phyloP scores from a whole-genome alignment of 2,888 invertebrate species.

The Biston betularia region DNA sequence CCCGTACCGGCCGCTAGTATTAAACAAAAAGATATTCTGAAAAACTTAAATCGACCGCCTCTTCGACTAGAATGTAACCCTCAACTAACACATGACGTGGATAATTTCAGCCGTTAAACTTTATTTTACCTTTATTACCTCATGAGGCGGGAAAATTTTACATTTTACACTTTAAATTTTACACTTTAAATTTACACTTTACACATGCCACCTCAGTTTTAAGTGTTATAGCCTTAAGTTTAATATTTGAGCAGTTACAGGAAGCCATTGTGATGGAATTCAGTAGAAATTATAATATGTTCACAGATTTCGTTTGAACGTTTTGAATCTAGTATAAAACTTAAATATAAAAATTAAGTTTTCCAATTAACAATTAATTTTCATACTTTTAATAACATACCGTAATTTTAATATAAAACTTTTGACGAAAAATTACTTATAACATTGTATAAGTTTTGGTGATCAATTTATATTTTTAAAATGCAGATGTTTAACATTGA shows the following conservation, averaged over 20 bases:
- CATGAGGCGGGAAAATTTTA: slow-evolving; percentile 15
- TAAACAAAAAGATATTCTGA: too few relatives aligned
- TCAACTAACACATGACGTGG: slow-evolving; percentile 40
- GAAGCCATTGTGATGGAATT: background rate
- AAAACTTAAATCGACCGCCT: background rate
- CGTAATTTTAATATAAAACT: too few relatives aligned
- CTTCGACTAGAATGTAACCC: slow-evolving; percentile 22
- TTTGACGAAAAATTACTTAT: too few relatives aligned
- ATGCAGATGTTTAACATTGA: too few relatives aligned
- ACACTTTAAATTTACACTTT: slow-evolving; percentile 21
- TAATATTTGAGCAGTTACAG: slow-evolving; percentile 14
- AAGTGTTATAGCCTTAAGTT: slow-evolving; percentile 24
- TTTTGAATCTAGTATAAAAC: background rate
- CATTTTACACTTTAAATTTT: slow-evolving; percentile 15
- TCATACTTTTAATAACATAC: background rate
- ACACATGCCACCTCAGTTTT: slow-evolving; percentile 25
- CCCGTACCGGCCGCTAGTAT: too few relatives aligned
- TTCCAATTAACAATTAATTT: background rate
- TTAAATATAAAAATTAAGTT: background rate
- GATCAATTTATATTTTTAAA: too few relatives aligned
- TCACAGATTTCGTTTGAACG: background rate
- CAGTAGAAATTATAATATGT: background rate
- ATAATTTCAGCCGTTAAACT: slow-evolving; percentile 51
- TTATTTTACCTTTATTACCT: slow-evolving; percentile 44
- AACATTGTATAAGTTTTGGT: too few relatives aligned